A percentile compares a stretch with the other conserved stretches of the same genome.
phyloP scores from a whole-genome alignment of 1,140 invertebrate species.

The Mactra quadrangularis region DNA sequence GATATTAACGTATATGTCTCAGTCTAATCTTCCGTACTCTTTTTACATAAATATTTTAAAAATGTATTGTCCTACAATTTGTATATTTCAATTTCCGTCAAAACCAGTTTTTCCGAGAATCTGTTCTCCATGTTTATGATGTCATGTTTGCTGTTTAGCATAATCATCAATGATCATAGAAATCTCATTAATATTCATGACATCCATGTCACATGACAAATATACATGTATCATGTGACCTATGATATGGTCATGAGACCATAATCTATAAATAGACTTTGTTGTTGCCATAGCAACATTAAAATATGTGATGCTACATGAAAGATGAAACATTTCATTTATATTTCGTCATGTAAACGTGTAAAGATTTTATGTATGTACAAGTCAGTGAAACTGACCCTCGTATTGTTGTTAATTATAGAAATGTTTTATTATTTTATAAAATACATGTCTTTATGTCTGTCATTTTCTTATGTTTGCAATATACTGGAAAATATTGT shows the following conservation, averaged over 20 bases:
- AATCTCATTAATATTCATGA: constrained; percentile 48
- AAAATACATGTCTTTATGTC: neutral
- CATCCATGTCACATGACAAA: constrained; percentile 30
- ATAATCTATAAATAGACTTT: constrained; percentile 29
- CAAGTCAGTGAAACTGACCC: constrained; percentile 32
- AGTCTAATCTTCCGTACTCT: no score
- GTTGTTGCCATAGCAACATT: constrained; percentile 36
- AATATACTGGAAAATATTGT: no score
- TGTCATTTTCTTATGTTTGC: neutral
- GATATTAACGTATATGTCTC: no score
- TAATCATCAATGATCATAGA: constrained; percentile 47
- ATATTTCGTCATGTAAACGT: neutral
- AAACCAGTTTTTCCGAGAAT: no score
- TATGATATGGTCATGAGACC: constrained; percentile 14
- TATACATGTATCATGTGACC: constrained; percentile 5
- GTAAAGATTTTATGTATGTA: constrained; percentile 13
- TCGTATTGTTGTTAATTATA: neutral
- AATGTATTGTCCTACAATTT: no score
- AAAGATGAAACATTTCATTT: constrained; percentile 30
- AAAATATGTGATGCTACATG: constrained; percentile 32
- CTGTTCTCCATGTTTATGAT: no score
- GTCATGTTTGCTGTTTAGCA: neutral
- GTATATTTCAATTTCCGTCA: no score
- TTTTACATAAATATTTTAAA: no score
- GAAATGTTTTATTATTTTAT: constrained; percentile 5